A percentile compares a stretch with the other conserved stretches of the same genome.
These are phyloP conservation scores for Allacma fusca DNA, from an alignment of 2,888 invertebrate genomes.

Conservation along the genomic window DNA sequence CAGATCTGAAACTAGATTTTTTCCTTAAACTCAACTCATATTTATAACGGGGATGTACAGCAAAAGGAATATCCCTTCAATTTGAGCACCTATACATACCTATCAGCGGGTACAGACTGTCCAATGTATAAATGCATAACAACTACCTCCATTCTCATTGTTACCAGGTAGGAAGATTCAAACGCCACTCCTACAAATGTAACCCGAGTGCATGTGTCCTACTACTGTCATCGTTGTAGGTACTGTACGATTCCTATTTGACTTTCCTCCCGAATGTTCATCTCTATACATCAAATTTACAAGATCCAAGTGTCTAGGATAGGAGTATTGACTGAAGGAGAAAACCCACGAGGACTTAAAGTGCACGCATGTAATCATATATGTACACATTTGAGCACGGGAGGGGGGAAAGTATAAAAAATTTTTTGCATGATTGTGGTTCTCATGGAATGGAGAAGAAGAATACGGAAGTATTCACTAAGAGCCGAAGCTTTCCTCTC, in stretches of 20 bases:
- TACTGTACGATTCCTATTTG: too few relatives aligned
- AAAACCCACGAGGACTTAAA: background rate
- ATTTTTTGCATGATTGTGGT: slow-evolving; percentile 4
- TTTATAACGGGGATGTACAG: background rate
- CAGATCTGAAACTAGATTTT: slow-evolving; percentile 10
- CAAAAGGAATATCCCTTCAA: background rate
- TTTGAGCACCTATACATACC: background rate
- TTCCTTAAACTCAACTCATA: background rate
- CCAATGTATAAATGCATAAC: slow-evolving; percentile 4
- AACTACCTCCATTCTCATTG: background rate
- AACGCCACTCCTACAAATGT: background rate
- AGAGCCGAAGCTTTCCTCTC: background rate
- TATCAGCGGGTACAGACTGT: background rate
- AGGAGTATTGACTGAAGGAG: background rate
- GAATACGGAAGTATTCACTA: slow-evolving; percentile 4
- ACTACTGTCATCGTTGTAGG: too few relatives aligned
- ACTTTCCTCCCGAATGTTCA: too few relatives aligned
- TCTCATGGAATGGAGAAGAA: background rate
- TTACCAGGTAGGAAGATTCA: background rate
- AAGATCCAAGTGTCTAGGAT: too few relatives aligned
- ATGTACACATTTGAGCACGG: background rate
- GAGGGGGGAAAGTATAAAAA: background rate
- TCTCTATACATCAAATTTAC: background rate
- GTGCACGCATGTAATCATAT: background rate
- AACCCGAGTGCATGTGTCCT: background rate